Conservation (phyloP, 2,888 invertebrate genomes). For the Leptopilina drosophilae region DNA sequence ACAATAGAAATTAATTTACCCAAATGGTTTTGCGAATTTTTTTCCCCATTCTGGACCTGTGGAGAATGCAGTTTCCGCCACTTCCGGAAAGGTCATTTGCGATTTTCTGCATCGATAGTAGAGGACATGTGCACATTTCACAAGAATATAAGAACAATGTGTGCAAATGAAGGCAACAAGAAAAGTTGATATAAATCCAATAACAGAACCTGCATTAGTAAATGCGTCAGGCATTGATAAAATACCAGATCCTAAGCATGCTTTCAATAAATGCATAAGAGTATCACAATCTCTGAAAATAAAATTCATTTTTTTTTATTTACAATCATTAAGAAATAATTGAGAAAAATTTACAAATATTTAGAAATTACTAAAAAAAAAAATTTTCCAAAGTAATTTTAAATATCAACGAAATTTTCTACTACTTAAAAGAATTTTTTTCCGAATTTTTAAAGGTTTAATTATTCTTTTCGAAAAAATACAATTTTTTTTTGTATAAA, state of each 20-base stretch:
- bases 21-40: conserved; percentile 81
- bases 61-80: conserved; percentile 88
- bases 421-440: no score
- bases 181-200: conserved; percentile 90
- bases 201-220: conserved; percentile 89
- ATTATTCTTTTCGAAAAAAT: no score
- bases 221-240: conserved; percentile 96
- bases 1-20: conserved; percentile 76
- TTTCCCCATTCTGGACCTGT: conserved; percentile 86
- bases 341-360: no score
- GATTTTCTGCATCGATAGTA: conserved; percentile 85
- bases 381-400: no score
- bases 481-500: no score
- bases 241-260: conserved; percentile 97
- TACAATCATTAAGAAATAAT: no score
- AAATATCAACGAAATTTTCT: no score
- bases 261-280: conserved; percentile 95
- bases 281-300: conserved; percentile 90
- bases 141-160: conserved; percentile 94
- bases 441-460: no score
- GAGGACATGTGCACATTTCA: conserved; percentile 87
- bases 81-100: conserved; percentile 90
- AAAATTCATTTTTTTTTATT: neutral
- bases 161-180: conserved; percentile 93
- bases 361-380: no score